Percentiles rank a stretch among this genome's conserved stretches.
These are phyloP conservation scores for Papilio dardanus DNA, from an alignment of 1,140 invertebrate species.

Conservation along the genomic window DNA sequence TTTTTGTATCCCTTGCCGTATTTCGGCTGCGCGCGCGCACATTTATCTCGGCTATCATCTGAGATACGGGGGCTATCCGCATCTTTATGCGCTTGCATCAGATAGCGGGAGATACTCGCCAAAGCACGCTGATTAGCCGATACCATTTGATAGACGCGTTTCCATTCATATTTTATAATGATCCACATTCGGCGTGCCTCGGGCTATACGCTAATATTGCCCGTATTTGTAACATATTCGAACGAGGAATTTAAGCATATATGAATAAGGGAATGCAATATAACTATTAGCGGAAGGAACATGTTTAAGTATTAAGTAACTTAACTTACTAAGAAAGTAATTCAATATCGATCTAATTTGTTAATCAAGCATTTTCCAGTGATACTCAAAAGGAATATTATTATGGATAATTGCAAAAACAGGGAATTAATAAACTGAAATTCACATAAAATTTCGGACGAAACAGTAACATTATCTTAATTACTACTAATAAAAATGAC, in stretches of 20 bases:
- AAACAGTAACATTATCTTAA: too few species aligned
- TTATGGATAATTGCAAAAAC: too few species aligned
- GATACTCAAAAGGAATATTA: too few species aligned
- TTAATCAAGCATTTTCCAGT: too few species aligned
- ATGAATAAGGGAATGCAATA: too few species aligned
- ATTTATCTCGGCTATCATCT: slow-evolving; percentile 76
- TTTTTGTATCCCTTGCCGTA: slow-evolving; percentile 73
- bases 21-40: slow-evolving; percentile 74
- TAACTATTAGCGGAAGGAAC: too few species aligned
- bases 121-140: slow-evolving; percentile 70
- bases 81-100: slow-evolving; percentile 71
- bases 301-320: too few species aligned
- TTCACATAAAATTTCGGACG: too few species aligned
- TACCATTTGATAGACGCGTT: slow-evolving; percentile 56
- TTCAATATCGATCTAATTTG: too few species aligned
- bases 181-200: slow-evolving; percentile 50
- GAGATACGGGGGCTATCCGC: slow-evolving; percentile 71
- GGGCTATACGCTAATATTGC: slow-evolving; percentile 10
- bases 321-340: too few species aligned
- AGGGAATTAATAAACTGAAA: too few species aligned
- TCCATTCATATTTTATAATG: slow-evolving; percentile 59
- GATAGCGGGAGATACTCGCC: slow-evolving; percentile 68
- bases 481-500: too few species aligned
- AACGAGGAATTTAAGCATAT: neutral
- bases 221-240: neutral